Percentiles rank a stretch among this genome's conserved stretches.
phyloP scores from a whole-genome alignment of 2,888 invertebrate species.

The Acutogordius australiensis region DNA sequence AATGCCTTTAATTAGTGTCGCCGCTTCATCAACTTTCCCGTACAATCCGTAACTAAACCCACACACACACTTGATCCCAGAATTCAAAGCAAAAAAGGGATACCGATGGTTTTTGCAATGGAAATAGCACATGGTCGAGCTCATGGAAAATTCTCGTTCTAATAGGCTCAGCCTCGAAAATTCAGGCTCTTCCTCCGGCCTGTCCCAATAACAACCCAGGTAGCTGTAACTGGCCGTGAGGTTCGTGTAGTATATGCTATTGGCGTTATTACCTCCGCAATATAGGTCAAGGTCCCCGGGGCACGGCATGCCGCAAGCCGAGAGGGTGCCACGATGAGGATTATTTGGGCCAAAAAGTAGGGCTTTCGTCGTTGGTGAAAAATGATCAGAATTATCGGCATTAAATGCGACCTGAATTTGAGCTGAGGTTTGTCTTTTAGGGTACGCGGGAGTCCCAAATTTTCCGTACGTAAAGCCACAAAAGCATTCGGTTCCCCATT shows the following conservation, averaged over 20 bases:
- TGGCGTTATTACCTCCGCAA: conserved; percentile 10
- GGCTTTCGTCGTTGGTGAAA: background rate
- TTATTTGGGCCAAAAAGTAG: no score
- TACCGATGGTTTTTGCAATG: background rate
- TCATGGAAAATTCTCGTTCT: background rate
- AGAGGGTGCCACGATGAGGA: background rate
- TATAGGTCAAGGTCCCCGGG: background rate
- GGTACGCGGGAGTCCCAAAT: background rate
- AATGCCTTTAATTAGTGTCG: no score
- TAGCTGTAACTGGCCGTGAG: background rate
- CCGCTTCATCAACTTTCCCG: background rate
- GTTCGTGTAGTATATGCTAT: conserved; percentile 2
- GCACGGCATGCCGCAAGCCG: conserved; percentile 5
- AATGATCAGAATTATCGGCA: background rate
- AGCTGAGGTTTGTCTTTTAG: background rate
- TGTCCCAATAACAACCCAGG: background rate
- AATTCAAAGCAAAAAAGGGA: conserved; percentile 3
- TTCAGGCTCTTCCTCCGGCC: background rate
- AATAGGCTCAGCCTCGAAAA: background rate
- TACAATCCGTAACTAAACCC: background rate
- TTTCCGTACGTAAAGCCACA: conserved; percentile 1
- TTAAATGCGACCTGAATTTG: background rate
- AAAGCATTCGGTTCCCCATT: conserved; percentile 8
- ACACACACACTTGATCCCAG: background rate
- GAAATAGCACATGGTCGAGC: background rate